Evolutionary conservation across 2,113 vertebrate genomes (phyloP).

Genomic region (Gallinago jamesoni): DNA sequence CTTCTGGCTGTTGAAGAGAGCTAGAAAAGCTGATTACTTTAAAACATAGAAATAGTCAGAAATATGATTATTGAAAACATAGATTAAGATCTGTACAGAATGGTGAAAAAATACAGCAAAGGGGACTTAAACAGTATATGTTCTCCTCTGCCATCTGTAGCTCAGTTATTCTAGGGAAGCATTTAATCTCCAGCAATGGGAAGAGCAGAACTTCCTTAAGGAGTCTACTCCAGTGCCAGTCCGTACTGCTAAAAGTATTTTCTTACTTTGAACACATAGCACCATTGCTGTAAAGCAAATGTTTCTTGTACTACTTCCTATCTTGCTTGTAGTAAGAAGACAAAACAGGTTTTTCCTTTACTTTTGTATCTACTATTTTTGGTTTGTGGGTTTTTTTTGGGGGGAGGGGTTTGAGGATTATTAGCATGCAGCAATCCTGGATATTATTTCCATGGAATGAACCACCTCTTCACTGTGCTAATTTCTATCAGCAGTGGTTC

Average conservation of each 20-base stretch:
- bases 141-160: background rate
- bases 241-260: background rate
- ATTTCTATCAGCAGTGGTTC: background rate
- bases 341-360: background rate
- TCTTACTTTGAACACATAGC: background rate
- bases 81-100: background rate
- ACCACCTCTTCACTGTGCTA: background rate
- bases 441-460: background rate
- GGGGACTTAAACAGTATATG: background rate
- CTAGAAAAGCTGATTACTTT: background rate
- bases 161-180: background rate
- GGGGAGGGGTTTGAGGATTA: background rate
- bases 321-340: background rate
- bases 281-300: background rate
- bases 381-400: background rate
- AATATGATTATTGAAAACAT: background rate
- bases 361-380: background rate
- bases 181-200: background rate
- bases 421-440: background rate
- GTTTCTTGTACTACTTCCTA: background rate
- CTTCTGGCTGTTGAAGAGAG: background rate
- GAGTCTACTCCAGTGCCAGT: background rate
- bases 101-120: background rate
- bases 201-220: background rate
- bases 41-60: background rate